These are phyloP conservation scores for Agelastica alni DNA, from an alignment of 2,888 invertebrate genomes.

Conservation along the genomic window DNA sequence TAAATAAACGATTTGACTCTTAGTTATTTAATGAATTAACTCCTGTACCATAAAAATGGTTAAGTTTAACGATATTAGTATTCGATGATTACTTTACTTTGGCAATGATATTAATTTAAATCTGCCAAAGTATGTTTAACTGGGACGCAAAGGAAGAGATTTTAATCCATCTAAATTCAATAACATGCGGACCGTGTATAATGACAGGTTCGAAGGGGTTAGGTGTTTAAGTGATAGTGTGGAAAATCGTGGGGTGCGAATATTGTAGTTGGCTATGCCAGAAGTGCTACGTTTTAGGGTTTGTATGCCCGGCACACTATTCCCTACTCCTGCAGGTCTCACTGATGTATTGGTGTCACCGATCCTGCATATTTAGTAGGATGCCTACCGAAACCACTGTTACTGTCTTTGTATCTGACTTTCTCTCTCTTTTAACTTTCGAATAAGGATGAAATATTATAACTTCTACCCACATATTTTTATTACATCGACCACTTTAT, in stretches of 20 bases:
- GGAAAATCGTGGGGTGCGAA: slow-evolving; percentile 25
- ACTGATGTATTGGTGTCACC: slow-evolving; percentile 54
- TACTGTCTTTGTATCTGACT: slow-evolving; percentile 8
- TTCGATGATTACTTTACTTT: too few species aligned
- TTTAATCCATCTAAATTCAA: slow-evolving; percentile 16
- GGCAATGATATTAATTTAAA: too few species aligned
- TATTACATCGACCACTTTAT: too few species aligned
- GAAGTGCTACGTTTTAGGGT: slow-evolving; percentile 35
- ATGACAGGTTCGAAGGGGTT: slow-evolving; percentile 15
- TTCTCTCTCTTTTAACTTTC: neutral
- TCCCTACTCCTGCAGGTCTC: slow-evolving; percentile 40
- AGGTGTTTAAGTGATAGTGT: slow-evolving; percentile 27
- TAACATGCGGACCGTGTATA: slow-evolving; percentile 16
- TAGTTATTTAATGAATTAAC: too few species aligned
- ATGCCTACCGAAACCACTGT: slow-evolving; percentile 18
- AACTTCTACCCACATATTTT: too few species aligned
- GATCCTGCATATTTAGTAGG: slow-evolving; percentile 54
- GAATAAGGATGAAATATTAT: neutral
- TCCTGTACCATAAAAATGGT: too few species aligned
- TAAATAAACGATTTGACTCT: too few species aligned
- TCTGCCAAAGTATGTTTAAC: neutral
- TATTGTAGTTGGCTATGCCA: slow-evolving; percentile 33
- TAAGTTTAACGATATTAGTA: too few species aligned
- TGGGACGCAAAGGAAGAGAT: neutral
- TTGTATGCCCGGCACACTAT: slow-evolving; percentile 47